phyloP scores from a whole-genome alignment of 2,797 vertebrate species.

The Gymnothorax javanicus region DNA sequence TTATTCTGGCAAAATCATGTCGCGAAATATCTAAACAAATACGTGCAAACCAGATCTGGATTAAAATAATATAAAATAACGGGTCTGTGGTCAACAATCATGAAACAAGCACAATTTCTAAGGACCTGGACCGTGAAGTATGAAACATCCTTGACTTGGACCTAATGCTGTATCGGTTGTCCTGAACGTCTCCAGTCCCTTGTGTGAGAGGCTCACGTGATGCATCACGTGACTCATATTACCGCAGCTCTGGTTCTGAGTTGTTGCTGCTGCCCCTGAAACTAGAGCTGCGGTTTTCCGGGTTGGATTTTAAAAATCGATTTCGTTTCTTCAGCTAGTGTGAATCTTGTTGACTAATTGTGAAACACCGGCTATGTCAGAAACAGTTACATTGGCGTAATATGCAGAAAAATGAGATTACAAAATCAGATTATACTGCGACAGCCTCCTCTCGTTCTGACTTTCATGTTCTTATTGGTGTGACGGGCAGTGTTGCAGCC shows the following conservation, averaged over 20 bases:
- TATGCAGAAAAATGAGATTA: slow-evolving; percentile 56
- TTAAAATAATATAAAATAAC: neutral
- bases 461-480: slow-evolving; percentile 80
- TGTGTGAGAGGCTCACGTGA: neutral
- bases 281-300: neutral
- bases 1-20: no score
- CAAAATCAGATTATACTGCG: slow-evolving; percentile 39
- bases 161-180: neutral
- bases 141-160: neutral
- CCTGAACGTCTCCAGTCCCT: neutral
- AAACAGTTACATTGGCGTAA: neutral
- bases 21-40: neutral
- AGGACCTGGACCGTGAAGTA: no score
- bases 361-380: neutral
- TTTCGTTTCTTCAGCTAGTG: neutral
- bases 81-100: no score
- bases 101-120: no score
- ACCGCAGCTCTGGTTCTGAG: no score
- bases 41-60: neutral
- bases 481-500: slow-evolving; percentile 91
- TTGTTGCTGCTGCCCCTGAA: neutral
- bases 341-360: neutral
- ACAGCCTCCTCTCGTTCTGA: slow-evolving; percentile 40
- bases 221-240: neutral
- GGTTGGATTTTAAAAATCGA: slow-evolving; percentile 55